Evolutionary conservation across 2,113 vertebrate genomes (phyloP).

Genomic region (Clupea harengus): DNA sequence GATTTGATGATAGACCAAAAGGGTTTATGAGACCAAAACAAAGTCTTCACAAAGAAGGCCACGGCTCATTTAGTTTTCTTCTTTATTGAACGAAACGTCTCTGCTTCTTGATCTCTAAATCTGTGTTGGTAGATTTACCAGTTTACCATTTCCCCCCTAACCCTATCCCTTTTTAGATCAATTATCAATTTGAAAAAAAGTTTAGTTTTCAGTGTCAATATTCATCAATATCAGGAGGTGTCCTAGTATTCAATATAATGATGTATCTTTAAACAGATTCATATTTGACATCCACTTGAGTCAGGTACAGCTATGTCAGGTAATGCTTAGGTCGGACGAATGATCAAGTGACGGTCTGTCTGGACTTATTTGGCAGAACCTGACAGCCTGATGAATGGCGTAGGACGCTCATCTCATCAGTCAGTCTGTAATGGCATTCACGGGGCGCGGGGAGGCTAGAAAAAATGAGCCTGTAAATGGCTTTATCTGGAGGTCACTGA

Average conservation of each 20-base stretch:
- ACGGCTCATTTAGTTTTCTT: background rate
- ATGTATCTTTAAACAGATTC: background rate
- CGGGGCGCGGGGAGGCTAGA: slow-evolving; percentile 47
- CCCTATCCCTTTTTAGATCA: background rate
- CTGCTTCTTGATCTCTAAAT: background rate
- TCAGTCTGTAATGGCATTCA: slow-evolving; percentile 45
- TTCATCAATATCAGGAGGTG: background rate
- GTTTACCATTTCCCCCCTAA: background rate
- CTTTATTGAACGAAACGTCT: background rate
- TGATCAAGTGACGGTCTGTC: background rate
- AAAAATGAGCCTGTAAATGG: slow-evolving; percentile 59
- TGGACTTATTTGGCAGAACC: background rate
- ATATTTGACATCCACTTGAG: slow-evolving; percentile 4
- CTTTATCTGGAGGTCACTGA: slow-evolving; percentile 71
- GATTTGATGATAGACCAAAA: background rate
- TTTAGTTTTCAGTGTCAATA: background rate
- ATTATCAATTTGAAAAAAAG: background rate
- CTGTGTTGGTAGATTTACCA: background rate
- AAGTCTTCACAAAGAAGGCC: background rate
- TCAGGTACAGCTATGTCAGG: background rate
- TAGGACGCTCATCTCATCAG: background rate
- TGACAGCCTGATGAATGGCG: background rate
- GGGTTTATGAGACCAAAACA: background rate
- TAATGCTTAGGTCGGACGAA: background rate
- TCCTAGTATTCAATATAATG: background rate